Evolutionary conservation across 1,140 invertebrate genomes (phyloP), one percentile per base, ranked within the genome.

Genomic region (Paralvinella palmiformis): DNA sequence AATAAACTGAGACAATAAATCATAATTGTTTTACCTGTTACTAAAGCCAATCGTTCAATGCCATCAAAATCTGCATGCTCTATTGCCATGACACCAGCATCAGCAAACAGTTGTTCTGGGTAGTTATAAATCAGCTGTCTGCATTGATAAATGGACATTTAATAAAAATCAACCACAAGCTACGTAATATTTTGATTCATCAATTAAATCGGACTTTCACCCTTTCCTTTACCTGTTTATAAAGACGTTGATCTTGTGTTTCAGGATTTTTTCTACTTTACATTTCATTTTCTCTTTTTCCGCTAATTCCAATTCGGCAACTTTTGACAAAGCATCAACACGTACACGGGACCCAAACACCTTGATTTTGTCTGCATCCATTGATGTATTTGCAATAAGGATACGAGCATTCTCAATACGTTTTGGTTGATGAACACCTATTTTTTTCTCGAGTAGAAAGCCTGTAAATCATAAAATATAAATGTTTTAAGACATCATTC

Each of bases 231-330:
- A 88, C 84, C 90, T 89, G 81, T 99, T 99, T 73, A 99, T 96
- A 73, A 99, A 99, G 0, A 99, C 97, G 83, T 96, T 99, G 79
- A 91, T 92, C 63, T 93, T 91, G 79, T 99, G 95, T 69, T 89
- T 89, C 6, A 98, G 75, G 66, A 99, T 99, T 79, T 96, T 96
- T 67, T 94, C 88, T 1, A 99, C 94, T 86, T 99, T 99, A 68
- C 97, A 91, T 78, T 96, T 98, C 97, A 99, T 99, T 76, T 99
- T 99, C 75, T 98, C 92, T 79, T 98, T 99, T 75, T 99, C 97
- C 24, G 96, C 96, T 31, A 91, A 75, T 83, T 99, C 97, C 53
- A 99, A 81, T 77, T 99, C 96, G 17, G 96, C 96, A 63, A 99
- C 94, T 81, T 99, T 98, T 2, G 96, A 90, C 83, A 98, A 89